Conservation (phyloP, 2,888 invertebrate genomes). For the Amphimallon solstitiale region DNA sequence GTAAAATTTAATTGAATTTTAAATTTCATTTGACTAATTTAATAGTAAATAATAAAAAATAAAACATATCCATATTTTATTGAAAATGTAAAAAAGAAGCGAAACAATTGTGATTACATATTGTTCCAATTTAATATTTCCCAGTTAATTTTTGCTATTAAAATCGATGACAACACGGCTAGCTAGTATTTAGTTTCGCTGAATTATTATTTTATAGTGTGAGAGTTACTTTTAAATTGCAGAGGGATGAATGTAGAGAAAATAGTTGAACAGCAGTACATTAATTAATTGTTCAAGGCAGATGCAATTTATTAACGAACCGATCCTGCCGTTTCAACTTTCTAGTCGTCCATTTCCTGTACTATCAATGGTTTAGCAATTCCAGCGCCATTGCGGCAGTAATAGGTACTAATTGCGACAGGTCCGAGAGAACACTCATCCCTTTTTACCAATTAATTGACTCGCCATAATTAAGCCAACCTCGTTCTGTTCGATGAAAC, state of each 20-base stretch:
- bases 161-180: too few species aligned
- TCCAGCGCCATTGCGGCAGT: slow-evolving; percentile 51
- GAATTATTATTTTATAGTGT: too few species aligned
- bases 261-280: slow-evolving; percentile 13
- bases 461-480: slow-evolving; percentile 62
- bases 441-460: slow-evolving; percentile 62
- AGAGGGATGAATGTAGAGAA: neutral
- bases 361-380: slow-evolving; percentile 48
- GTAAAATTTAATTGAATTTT: too few species aligned
- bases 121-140: too few species aligned
- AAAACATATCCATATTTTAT: too few species aligned
- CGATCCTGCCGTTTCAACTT: slow-evolving; percentile 35
- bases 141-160: too few species aligned
- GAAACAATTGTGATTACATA: too few species aligned
- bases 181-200: too few species aligned
- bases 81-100: too few species aligned
- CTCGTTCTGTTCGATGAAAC: slow-evolving; percentile 57
- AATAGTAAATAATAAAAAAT: too few species aligned
- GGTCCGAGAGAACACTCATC: slow-evolving; percentile 53
- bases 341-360: slow-evolving; percentile 39
- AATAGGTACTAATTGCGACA: slow-evolving; percentile 58
- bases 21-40: too few species aligned
- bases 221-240: too few species aligned
- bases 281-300: slow-evolving; percentile 32
- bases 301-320: slow-evolving; percentile 37